Evolutionary conservation across 2,888 invertebrate species (phyloP), one percentile per base, ranked within the genome.

Genomic region (Abrostola tripartita): DNA sequence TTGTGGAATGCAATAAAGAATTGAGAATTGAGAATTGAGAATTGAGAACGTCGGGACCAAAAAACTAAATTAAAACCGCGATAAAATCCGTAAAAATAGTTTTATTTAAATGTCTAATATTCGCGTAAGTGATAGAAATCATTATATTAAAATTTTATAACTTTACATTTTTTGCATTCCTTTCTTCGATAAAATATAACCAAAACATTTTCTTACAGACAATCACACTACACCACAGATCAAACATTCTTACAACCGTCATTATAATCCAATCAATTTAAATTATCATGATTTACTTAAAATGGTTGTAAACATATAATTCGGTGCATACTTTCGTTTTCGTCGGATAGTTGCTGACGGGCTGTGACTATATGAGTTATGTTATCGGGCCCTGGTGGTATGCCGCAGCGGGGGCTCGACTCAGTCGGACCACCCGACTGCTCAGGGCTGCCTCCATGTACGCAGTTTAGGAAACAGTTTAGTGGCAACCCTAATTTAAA

Each of bases 401-500:
- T 85, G 88, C 49, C 90, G 61, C 91, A 85, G 88, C 88, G 83
- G 89, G 88, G 83, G 83, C 80, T 65, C 81, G 79, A 83, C 79
- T 84, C 76, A 75, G 77, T 61, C 69, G 81, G 90, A 91, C 90
- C 91, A 90, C 90, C 91, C 89, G 88, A 83, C 78, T 47, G n/a
- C 5, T 7, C 82, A 81, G 82, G 78, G 78, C 80, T 85, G 84
- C 77, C 82, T n/a, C 14, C 24, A 24, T 4, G 24, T 4, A 24
- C 24, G 24, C 24, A 24, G 24, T 24, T 24, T 24, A 2, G 24
- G 24, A 24, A 1, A 24, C 24, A 44, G 40, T 40, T 40, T 40
- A 10, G 40, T 40, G 24, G 24, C 24, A 24, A 4, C 24, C 24
- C 24, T 24, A 24, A 24, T 24, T 24, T 24, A 2, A 24, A 14